Evolutionary conservation across 2,113 vertebrate species (phyloP).

Genomic region (Ceratotherium simum): DNA sequence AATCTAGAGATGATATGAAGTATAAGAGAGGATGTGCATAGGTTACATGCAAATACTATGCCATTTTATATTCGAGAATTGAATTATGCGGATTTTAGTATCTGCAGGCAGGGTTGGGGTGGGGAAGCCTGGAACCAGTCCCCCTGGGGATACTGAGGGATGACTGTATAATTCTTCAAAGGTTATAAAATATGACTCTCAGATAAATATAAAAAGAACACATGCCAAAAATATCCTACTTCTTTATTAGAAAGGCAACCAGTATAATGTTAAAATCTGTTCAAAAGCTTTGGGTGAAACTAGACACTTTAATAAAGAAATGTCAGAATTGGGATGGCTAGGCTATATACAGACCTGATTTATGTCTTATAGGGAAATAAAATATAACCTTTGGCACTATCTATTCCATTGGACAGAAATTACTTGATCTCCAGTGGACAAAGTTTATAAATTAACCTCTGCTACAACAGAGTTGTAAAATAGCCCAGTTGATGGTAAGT

Average conservation of each 20-base stretch:
- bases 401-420: not conserved
- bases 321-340: not conserved
- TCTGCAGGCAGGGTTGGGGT: no score
- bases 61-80: no score
- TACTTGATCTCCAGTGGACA: constrained; percentile 41
- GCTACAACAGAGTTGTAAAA: not conserved
- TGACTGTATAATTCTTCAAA: not conserved
- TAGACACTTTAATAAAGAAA: not conserved
- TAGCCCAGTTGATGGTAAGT: not conserved
- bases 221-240: not conserved
- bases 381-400: constrained; percentile 36
- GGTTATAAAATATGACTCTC: not conserved
- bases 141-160: no score
- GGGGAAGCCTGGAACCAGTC: no score
- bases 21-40: no score
- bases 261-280: not conserved
- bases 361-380: constrained; percentile 2
- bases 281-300: not conserved
- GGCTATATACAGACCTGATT: not conserved
- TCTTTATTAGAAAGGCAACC: not conserved
- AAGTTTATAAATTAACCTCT: constrained; percentile 55
- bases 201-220: not conserved
- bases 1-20: no score
- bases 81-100: no score
- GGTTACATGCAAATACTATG: no score